Percentiles rank a stretch among this genome's conserved stretches.
phyloP scores from a whole-genome alignment of 2,113 vertebrate species.

The Alectura lathami region DNA sequence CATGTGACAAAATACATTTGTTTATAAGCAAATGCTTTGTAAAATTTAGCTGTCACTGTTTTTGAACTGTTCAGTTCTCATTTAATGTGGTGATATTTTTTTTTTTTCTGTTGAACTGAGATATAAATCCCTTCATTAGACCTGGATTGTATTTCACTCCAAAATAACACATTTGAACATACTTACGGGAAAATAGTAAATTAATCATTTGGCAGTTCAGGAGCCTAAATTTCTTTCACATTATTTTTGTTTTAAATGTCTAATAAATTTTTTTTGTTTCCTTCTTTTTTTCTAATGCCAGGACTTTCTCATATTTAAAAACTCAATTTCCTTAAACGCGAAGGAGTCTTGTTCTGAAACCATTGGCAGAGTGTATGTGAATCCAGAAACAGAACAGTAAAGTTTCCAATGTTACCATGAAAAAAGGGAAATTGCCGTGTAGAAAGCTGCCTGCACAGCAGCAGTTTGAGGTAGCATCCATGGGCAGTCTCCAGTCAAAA shows the following conservation, averaged over 20 bases:
- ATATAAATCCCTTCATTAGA: background rate
- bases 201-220: background rate
- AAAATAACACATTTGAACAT: background rate
- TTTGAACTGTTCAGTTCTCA: background rate
- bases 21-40: background rate
- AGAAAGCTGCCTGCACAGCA: background rate
- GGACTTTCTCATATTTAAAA: background rate
- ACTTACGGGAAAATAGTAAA: background rate
- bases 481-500: background rate
- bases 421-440: background rate
- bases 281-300: background rate
- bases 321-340: background rate
- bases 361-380: background rate
- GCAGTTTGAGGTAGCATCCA: background rate
- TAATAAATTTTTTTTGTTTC: background rate
- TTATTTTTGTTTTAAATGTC: background rate
- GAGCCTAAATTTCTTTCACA: background rate
- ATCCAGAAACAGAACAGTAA: constrained; percentile 10
- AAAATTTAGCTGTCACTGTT: background rate
- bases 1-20: background rate
- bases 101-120: background rate
- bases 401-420: background rate
- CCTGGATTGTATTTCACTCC: background rate
- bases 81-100: background rate
- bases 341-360: background rate